Conservation (phyloP, 2,888 invertebrate genomes). For the Ophioninae sp. region DNA sequence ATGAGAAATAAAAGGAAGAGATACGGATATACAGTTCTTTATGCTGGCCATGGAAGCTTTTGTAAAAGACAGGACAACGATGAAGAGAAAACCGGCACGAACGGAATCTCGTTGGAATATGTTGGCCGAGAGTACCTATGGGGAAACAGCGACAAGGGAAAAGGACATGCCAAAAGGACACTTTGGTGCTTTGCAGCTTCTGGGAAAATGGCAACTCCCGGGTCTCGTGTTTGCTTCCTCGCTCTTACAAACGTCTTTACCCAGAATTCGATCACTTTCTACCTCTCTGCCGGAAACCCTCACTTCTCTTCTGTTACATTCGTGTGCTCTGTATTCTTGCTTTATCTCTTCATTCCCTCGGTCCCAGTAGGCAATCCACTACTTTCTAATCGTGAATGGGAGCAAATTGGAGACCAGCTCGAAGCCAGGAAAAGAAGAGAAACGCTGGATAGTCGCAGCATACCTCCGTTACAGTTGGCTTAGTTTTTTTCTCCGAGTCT, state of each 20-base stretch:
- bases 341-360: conserved; percentile 45
- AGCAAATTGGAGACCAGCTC: conserved; percentile 66
- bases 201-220: conserved; percentile 47
- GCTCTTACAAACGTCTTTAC: conserved; percentile 19
- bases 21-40: conserved; percentile 10
- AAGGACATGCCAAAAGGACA: conserved; percentile 50
- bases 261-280: conserved; percentile 15
- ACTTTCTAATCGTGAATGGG: conserved; percentile 69
- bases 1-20: conserved; percentile 33
- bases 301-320: conserved; percentile 43
- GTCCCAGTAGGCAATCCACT: conserved; percentile 58
- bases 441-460: conserved; percentile 28
- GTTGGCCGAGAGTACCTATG: conserved; percentile 39
- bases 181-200: conserved; percentile 45
- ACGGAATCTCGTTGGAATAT: conserved; percentile 52
- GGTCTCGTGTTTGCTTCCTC: conserved; percentile 37
- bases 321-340: conserved; percentile 24
- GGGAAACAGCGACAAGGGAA: conserved; percentile 32
- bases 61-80: conserved; percentile 48
- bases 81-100: conserved; percentile 38
- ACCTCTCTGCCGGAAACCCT: neutral
- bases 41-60: conserved; percentile 33
- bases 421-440: conserved; percentile 51
- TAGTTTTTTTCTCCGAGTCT: neutral
- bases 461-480: conserved; percentile 6